Evolutionary conservation across 1,140 invertebrate species (phyloP).

Genomic region (Zaprionus taronus): DNA sequence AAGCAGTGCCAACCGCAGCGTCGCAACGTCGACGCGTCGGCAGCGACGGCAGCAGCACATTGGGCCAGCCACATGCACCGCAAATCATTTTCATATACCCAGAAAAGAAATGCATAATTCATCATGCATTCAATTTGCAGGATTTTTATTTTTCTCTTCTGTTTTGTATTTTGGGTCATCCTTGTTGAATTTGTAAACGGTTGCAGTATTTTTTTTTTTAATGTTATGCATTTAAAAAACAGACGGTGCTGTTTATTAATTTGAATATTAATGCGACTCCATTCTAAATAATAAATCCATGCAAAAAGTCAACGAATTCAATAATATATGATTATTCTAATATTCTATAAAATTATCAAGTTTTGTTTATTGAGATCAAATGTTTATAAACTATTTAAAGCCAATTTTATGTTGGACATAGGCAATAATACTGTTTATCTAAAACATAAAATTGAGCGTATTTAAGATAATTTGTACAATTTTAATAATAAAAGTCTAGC

Average conservation of each 20-base stretch:
- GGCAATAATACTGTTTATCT: too few species aligned
- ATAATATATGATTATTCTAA: too few species aligned
- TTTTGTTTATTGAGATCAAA: too few species aligned
- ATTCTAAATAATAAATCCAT: not conserved
- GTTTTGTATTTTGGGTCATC: not conserved
- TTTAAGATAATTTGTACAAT: not conserved
- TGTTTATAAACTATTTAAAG: too few species aligned
- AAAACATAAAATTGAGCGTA: not conserved
- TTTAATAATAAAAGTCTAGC: not conserved
- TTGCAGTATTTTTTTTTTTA: too few species aligned
- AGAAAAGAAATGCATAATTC: conserved; percentile 13
- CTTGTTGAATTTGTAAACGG: not conserved
- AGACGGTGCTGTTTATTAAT: not conserved
- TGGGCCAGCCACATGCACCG: conserved; percentile 32
- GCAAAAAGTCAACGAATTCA: too few species aligned
- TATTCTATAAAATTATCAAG: too few species aligned
- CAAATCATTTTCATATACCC: conserved; percentile 36
- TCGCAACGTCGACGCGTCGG: not conserved
- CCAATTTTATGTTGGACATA: too few species aligned
- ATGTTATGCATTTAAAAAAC: not conserved
- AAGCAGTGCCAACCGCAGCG: conserved; percentile 4
- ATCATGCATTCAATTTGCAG: conserved; percentile 19
- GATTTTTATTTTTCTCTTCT: not conserved
- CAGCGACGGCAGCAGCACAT: conserved; percentile 9
- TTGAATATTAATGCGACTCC: not conserved